Evolutionary conservation across 2,888 invertebrate genomes (phyloP), one percentile per base, ranked within the genome.

Genomic region (Siphonodentalium dalli): DNA sequence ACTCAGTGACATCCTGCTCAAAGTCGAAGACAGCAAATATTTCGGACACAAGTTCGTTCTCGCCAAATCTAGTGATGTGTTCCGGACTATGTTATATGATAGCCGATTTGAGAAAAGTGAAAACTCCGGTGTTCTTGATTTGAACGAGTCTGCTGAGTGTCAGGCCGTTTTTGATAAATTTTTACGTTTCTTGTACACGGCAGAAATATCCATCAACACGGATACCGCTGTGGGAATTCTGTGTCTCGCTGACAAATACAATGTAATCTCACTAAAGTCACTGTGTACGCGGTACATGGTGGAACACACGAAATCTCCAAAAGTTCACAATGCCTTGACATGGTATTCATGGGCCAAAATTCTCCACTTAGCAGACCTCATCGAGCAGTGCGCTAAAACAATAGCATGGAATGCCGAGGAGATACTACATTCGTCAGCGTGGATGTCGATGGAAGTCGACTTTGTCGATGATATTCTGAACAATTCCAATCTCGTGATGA

Each of bases 341-440:
- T 80, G 81, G 81, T 80, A 81, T 59, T 69, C 79, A 4, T 79
- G 80, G 79, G 76, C 81, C 2, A 82, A 81, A 53, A 77, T 76
- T n/a, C 65, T 82, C 8, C 63, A 75, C 49, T 61, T 81, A 49
- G 63, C 63, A 1, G 68, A 67, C 11, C 68, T 82, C 33, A 66
- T 74, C 1, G 65, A 68, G 37, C 74, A 75, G 23, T 81, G 82
- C 59, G 70, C 74, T 11, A 71, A 75, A 46, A 81, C 81, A 11
- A 78, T 82, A 13, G 74, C 79, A 4, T 82, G 81, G 81, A 81
- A 82, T 62, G 69, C 72, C 27, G 71, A 75, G 28, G 63, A 67
- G 11, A 65, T 81, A 13, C 61, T 81, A n/a, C 58, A 59, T 5
- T 68, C 74, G 4, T 54, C 71, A 4, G 78, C 79, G 37, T 80